Base-by-base conservation (phyloP, 2,888 invertebrate genomes). In the Aphodius granarius region DNA sequence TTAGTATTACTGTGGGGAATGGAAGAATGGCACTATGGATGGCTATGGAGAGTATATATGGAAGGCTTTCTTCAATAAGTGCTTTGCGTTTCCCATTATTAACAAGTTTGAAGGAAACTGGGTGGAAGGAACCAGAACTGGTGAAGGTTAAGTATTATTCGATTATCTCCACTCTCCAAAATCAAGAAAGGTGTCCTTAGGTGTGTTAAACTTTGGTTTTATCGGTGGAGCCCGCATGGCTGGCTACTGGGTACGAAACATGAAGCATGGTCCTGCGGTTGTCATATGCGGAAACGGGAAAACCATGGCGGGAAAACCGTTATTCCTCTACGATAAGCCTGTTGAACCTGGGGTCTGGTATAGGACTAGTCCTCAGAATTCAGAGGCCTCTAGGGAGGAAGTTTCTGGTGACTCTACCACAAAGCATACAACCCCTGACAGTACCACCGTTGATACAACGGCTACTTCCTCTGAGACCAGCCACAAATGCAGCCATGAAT, bases 41-140 rank as follows among this genome's bases (percentile, higher is more conserved):
- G 91, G 91, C 73, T 88, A 89, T 76, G 92, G 92, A 0, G 88
- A 89, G 77, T 92, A 91, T 78, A 88, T 89, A 72, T 92, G 92
- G 92, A 87, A 88, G 78, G 83, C 89, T 15, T 88, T 86, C 82
- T 87, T 86, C 71, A 91, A 91, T 80, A 87, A 88, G 77, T 83
- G 88, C 0, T 87, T 92, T 83, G 86, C 89, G n/a, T 86, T 89
- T 81, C 90, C 91, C 0, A 87, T 88, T 66, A 85, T 90, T 71
- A 89, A 86, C 77, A 85, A 85, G 65, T 92, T 89, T 83, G 87
- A 87, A 66, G 92, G 92, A 1, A 83, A 85, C 70, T 92, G 91
- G 91, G 80, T 84, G n/a, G 85, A 87, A 72, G 91, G 91, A 6
- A 84, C 85, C 81, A 87, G 90, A 43, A 83, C 89, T 79, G 91